Percentiles rank a stretch among this genome's conserved stretches.
Conservation (phyloP, 35 echinoderm and acorn worm genomes). For the Heliocidaris erythrogramma region DNA sequence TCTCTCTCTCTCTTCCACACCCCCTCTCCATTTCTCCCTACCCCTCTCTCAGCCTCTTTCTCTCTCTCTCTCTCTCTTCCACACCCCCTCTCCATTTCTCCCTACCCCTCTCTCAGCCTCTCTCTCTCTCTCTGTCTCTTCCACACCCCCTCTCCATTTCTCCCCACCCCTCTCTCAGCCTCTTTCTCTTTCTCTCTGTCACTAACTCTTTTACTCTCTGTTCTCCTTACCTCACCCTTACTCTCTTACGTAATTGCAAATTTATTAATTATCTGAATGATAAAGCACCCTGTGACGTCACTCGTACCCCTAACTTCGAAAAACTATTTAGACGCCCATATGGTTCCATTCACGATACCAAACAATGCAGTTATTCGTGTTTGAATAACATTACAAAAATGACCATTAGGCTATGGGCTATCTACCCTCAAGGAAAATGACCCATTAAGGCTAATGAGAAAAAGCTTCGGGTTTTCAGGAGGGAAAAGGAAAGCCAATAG, state of each 20-base stretch:
- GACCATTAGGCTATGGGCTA: background rate
- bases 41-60: too few relatives aligned
- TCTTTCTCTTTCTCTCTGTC: background rate
- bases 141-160: too few relatives aligned
- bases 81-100: too few relatives aligned
- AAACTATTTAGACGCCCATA: background rate
- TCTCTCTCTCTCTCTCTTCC: too few relatives aligned
- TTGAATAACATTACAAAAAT: background rate
- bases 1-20: too few relatives aligned
- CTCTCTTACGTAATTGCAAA: background rate
- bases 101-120: too few relatives aligned
- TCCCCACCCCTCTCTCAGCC: too few relatives aligned
- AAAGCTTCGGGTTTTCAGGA: background rate
- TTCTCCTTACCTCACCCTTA: background rate
- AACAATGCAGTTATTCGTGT: background rate
- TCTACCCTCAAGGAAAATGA: background rate
- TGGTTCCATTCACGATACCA: background rate
- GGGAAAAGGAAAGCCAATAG: background rate
- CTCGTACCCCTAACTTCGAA: background rate
- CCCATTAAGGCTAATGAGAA: background rate
- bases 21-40: too few relatives aligned
- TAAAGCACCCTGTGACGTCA: background rate
- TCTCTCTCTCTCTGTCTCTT: background rate
- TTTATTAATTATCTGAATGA: background rate
- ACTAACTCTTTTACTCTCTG: too few relatives aligned